These are phyloP conservation scores for Rhodinocichla rosea DNA, from an alignment of 2,113 vertebrate species.

Conservation along the genomic window DNA sequence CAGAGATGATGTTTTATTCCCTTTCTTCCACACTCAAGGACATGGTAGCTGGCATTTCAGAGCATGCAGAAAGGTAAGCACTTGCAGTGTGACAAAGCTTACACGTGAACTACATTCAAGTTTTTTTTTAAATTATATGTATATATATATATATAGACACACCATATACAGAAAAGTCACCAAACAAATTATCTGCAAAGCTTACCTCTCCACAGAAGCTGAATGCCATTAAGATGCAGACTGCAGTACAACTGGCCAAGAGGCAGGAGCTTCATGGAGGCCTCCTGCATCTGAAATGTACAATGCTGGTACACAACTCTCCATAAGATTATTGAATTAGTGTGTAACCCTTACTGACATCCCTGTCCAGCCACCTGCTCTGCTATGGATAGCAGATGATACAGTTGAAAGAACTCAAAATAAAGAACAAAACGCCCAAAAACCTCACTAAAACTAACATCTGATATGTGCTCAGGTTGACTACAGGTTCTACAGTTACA, in stretches of 20 bases:
- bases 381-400: not conserved
- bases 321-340: not conserved
- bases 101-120: not conserved
- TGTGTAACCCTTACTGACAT: not conserved
- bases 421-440: not conserved
- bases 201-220: not conserved
- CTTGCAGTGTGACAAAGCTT: not conserved
- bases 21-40: conserved; percentile 1
- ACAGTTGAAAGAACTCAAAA: not conserved
- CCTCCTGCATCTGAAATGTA: not conserved
- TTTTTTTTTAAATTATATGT: not conserved
- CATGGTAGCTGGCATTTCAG: conserved; percentile 12
- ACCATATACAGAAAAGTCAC: not conserved
- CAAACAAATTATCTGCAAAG: not conserved
- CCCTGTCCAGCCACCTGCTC: not conserved
- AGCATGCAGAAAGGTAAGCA: conserved; percentile 30
- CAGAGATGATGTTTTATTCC: conserved; percentile 26
- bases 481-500: not conserved
- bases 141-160: accelerated
- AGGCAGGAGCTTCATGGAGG: not conserved
- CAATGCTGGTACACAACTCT: not conserved
- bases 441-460: not conserved
- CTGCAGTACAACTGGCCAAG: not conserved
- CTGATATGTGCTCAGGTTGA: accelerated
- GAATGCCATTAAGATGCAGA: not conserved